Percentiles rank a stretch among this genome's conserved stretches.
Conservation (phyloP, 2,797 vertebrate species). For the Poecilia picta region DNA sequence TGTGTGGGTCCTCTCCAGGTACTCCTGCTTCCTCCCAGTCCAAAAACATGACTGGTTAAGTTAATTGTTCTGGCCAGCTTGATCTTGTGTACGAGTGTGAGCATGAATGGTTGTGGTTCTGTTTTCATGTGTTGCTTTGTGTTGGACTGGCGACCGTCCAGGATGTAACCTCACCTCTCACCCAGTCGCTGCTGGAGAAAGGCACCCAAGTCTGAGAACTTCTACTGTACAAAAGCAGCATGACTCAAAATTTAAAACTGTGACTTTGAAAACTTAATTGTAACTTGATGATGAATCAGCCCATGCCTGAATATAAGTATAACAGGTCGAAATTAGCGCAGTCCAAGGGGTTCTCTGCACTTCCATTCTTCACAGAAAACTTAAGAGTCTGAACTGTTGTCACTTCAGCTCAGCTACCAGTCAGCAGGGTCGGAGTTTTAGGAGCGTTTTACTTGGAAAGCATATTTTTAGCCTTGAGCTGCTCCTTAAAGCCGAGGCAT, state of each 20-base stretch:
- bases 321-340: not conserved
- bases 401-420: not conserved
- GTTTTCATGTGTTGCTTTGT: too few species aligned
- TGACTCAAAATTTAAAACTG: not conserved
- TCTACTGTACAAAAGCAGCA: not conserved
- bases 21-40: not conserved
- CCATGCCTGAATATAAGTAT: not conserved
- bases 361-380: not conserved
- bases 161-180: not conserved
- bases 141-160: not conserved
- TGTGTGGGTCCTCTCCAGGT: not conserved
- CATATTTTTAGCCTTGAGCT: conserved; percentile 1
- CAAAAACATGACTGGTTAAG: not conserved
- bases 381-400: not conserved
- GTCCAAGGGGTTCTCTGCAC: not conserved
- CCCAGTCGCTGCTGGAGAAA: not conserved
- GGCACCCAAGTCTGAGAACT: not conserved
- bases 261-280: not conserved
- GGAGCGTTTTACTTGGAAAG: not conserved
- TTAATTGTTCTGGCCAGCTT: not conserved
- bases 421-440: not conserved
- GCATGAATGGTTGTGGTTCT: not conserved
- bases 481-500: conserved; percentile 1
- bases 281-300: not conserved
- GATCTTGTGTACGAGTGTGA: not conserved